Percentiles rank a stretch among this genome's conserved stretches.
Evolutionary conservation across 1,140 invertebrate species (phyloP).

Genomic region (Drosophila mayri): DNA sequence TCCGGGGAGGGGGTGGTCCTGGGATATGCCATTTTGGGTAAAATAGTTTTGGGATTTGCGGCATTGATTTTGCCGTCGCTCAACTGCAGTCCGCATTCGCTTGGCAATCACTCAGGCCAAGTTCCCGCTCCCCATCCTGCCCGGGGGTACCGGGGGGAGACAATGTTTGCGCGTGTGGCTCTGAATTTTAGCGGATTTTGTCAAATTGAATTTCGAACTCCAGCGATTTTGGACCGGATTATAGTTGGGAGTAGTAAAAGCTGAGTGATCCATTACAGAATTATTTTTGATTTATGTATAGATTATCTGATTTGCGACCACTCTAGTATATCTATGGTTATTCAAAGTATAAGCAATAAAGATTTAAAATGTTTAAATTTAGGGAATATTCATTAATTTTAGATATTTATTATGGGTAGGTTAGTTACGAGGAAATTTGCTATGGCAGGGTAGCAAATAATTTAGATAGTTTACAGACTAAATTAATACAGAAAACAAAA

Average conservation of each 20-base stretch:
- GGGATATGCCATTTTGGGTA: slow-evolving; percentile 54
- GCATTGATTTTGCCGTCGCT: slow-evolving; percentile 79
- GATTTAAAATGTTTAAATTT: not conserved
- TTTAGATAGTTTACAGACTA: not conserved
- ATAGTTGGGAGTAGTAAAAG: slow-evolving; percentile 13
- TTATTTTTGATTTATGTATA: slow-evolving; percentile 27
- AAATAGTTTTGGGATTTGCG: slow-evolving; percentile 82
- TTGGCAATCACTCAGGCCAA: slow-evolving; percentile 68
- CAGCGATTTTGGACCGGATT: slow-evolving; percentile 37
- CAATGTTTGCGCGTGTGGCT: slow-evolving; percentile 16
- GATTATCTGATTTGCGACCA: slow-evolving; percentile 14
- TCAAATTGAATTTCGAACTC: slow-evolving; percentile 62
- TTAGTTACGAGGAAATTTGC: no score
- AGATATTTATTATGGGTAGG: no score
- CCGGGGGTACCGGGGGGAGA: not conserved
- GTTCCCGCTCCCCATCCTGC: slow-evolving; percentile 2
- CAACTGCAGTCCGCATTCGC: slow-evolving; percentile 59
- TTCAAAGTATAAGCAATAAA: not conserved
- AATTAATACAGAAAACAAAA: no score
- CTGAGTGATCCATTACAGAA: slow-evolving; percentile 36
- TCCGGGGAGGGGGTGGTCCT: slow-evolving; percentile 2
- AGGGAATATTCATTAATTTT: not conserved
- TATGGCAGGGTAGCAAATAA: not conserved
- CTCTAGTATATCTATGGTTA: not conserved
- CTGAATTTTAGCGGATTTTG: slow-evolving; percentile 59